Percentiles rank a stretch among this genome's conserved stretches.
phyloP scores from a whole-genome alignment of 2,888 invertebrate species.

The Vannuccia rotundouncinata region DNA sequence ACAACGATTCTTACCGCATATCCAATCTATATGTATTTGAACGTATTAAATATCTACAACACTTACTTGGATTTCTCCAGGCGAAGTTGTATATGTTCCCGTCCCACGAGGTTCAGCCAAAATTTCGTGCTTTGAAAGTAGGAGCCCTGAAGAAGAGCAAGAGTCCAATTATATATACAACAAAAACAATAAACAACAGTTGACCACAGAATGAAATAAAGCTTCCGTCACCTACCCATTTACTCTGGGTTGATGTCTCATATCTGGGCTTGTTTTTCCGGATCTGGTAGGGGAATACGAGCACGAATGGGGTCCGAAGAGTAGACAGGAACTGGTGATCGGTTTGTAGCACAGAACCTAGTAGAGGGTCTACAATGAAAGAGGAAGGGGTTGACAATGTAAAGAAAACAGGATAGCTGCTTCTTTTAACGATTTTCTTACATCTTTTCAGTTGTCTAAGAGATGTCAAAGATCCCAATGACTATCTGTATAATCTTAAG shows the following conservation, averaged over 20 bases:
- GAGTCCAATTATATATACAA: too few species aligned
- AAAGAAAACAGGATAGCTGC: background rate
- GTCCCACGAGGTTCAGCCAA: background rate
- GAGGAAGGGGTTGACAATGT: background rate
- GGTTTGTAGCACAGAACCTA: background rate
- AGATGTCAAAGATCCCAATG: too few species aligned
- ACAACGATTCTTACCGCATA: too few species aligned
- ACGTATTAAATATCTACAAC: too few species aligned
- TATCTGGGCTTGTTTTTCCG: background rate
- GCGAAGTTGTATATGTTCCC: background rate
- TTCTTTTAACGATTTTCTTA: background rate
- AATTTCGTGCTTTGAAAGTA: conserved; percentile 7
- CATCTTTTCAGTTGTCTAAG: too few species aligned
- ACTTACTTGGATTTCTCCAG: conserved; percentile 14
- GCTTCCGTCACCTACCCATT: background rate
- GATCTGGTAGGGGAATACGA: background rate
- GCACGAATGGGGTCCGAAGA: background rate
- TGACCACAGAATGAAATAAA: background rate
- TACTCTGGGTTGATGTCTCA: background rate
- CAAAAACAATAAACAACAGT: background rate
- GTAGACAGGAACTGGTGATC: background rate
- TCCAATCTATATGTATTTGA: too few species aligned
- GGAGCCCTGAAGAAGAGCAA: background rate
- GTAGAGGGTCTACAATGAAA: background rate
- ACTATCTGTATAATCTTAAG: too few species aligned